phyloP scores from a whole-genome alignment of 2,113 vertebrate species.

The Chelonoidis abingdonii region DNA sequence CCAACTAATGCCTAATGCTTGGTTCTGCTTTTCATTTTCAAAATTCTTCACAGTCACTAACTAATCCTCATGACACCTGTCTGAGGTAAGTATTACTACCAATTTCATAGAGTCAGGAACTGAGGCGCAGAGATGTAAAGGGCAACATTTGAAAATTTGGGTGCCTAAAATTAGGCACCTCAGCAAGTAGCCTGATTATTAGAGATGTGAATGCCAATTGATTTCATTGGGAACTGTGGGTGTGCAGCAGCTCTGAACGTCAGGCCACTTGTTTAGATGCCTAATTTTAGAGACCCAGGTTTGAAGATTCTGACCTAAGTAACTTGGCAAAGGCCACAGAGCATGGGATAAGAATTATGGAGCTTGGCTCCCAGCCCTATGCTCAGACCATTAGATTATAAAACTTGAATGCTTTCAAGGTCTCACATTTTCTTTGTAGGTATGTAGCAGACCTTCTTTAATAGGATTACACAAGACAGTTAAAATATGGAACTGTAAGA shows the following conservation, averaged over 20 bases:
- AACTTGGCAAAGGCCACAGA: neutral
- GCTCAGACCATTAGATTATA: neutral
- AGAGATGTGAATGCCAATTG: neutral
- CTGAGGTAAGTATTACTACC: slow-evolving; percentile 33
- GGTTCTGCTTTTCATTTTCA: slow-evolving; percentile 48
- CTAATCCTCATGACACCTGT: slow-evolving; percentile 56
- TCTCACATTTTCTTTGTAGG: neutral
- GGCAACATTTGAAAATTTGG: neutral
- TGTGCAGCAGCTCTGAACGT: fast-evolving
- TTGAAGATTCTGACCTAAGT: neutral
- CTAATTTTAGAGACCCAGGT: neutral
- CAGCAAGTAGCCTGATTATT: fast-evolving
- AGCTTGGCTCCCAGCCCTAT: neutral
- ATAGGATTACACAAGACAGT: neutral
- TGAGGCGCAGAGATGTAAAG: slow-evolving; percentile 45
- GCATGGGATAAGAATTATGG: neutral
- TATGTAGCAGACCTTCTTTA: neutral
- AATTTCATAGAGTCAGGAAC: slow-evolving; percentile 46
- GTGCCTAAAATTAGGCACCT: neutral
- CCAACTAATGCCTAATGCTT: slow-evolving; percentile 42
- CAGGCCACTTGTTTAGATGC: neutral
- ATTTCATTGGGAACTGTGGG: neutral
- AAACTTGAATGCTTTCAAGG: neutral
- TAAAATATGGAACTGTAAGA: neutral
- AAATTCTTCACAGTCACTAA: slow-evolving; percentile 43